Evolutionary conservation across 1,140 invertebrate species (phyloP), one percentile per base, ranked within the genome.

Genomic region (Venustaconcha ellipsiformis): DNA sequence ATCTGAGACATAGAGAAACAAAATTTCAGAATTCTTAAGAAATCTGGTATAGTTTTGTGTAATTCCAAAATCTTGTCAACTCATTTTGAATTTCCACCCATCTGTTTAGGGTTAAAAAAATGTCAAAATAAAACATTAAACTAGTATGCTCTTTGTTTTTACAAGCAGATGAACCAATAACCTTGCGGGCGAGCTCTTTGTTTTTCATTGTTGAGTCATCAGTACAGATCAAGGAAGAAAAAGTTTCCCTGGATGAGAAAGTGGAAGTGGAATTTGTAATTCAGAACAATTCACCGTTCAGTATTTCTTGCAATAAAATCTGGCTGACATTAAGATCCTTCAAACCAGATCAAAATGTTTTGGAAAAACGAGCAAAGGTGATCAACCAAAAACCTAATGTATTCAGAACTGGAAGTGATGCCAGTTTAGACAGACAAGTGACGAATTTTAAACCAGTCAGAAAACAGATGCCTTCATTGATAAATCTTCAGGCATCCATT

Each of bases 401-500:
- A 14, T 63, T 59, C 68, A 78, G 80, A 74, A 70, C 78, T 18
- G 64, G 80, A 15, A 86, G 84, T 73, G 74, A 79, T 17, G 73
- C 76, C 30, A 83, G 82, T 74, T 20, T 80, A 4, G 80, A 80
- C 58, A 79, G 79, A 72, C 72, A 74, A 70, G 78, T 86, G 12
- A 70, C 79, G 59, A 84, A 83, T 72, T 80, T 78, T 48, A 76
- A 74, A 14, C 75, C 80, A 48, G 78, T 84, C 11, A 82, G 74
- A 56, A 75, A 80, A 58, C 66, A 78, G 17, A 80, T 79, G 48
- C 78, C 83, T 14, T 68, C 71, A 70, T 91, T 92, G 69, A 89
- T 95, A 70, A 91, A 93, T 79, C 92, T 95, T 77, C 92, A 92
- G 64, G 92, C 94, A 2, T 93, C 94, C 84, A 88, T 95, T 55